Evolutionary conservation across 2,113 vertebrate genomes (phyloP).

Genomic region (Bos taurus): DNA sequence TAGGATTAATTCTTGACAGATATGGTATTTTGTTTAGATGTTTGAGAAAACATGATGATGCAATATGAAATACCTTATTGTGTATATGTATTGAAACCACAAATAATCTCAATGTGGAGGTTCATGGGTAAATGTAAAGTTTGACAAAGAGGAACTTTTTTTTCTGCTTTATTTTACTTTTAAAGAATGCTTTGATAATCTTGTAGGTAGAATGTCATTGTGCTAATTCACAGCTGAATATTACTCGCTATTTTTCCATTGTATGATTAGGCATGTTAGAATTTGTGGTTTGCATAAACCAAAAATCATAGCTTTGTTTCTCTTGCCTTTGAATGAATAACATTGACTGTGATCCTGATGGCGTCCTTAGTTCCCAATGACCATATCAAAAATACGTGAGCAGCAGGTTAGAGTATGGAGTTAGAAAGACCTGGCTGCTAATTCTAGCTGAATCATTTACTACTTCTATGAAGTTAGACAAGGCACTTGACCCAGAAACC

Average conservation of each 20-base stretch:
- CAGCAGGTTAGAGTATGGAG: not conserved
- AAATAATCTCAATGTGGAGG: not conserved
- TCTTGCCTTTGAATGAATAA: not conserved
- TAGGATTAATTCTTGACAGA: not conserved
- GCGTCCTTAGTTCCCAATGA: not conserved
- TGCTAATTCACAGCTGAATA: not conserved
- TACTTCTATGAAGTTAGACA: not conserved
- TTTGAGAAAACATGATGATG: not conserved
- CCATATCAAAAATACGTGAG: not conserved
- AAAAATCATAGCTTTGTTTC: not conserved
- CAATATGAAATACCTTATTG: not conserved
- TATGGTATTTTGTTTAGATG: not conserved
- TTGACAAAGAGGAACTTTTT: not conserved
- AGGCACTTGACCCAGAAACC: not conserved
- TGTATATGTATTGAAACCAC: not conserved
- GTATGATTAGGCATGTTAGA: not conserved
- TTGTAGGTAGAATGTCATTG: not conserved
- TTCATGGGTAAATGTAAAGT: not conserved
- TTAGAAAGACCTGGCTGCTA: not conserved
- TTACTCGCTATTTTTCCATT: not conserved
- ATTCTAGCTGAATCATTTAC: not conserved
- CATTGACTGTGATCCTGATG: not conserved
- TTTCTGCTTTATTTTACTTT: not conserved
- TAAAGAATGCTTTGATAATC: not conserved
- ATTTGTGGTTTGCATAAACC: not conserved